phyloP scores from a whole-genome alignment of 1,140 invertebrate species.

The Dufourea novaeangliae region DNA sequence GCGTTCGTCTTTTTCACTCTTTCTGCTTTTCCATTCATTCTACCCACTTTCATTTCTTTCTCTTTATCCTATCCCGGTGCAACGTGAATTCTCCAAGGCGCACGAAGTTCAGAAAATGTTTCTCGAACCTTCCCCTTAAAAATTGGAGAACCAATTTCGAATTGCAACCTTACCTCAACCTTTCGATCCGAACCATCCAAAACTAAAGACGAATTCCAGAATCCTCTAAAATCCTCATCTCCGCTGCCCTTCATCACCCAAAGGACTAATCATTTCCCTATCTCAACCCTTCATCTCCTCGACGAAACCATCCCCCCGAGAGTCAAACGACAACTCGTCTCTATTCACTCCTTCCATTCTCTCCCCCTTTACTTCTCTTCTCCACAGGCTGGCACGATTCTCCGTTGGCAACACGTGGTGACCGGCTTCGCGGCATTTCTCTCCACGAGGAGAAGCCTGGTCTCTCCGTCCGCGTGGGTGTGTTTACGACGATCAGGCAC shows the following conservation, averaged over 20 bases:
- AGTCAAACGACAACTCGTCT: too few species aligned
- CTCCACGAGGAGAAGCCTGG: neutral
- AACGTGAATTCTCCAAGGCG: neutral
- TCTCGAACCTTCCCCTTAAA: neutral
- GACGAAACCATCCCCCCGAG: too few species aligned
- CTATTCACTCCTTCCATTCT: too few species aligned
- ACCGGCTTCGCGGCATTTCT: neutral
- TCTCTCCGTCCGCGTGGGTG: conserved; percentile 10
- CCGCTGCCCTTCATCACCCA: too few species aligned
- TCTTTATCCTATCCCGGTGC: neutral
- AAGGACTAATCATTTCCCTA: too few species aligned
- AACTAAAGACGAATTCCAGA: too few species aligned
- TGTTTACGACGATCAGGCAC: conserved; percentile 16
- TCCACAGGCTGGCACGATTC: neutral
- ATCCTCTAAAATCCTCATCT: too few species aligned
- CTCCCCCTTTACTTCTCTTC: too few species aligned
- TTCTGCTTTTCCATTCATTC: conserved; percentile 11
- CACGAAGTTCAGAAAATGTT: neutral
- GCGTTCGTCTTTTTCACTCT: neutral
- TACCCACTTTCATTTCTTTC: neutral
- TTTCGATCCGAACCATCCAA: too few species aligned
- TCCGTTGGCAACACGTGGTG: conserved; percentile 31
- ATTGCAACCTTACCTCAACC: too few species aligned
- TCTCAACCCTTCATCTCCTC: too few species aligned
- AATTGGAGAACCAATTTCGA: neutral